Percentiles rank a stretch among this genome's conserved stretches.
These are phyloP conservation scores for Drosophila arawakana DNA, from an alignment of 1,140 invertebrate species.

Conservation along the genomic window DNA sequence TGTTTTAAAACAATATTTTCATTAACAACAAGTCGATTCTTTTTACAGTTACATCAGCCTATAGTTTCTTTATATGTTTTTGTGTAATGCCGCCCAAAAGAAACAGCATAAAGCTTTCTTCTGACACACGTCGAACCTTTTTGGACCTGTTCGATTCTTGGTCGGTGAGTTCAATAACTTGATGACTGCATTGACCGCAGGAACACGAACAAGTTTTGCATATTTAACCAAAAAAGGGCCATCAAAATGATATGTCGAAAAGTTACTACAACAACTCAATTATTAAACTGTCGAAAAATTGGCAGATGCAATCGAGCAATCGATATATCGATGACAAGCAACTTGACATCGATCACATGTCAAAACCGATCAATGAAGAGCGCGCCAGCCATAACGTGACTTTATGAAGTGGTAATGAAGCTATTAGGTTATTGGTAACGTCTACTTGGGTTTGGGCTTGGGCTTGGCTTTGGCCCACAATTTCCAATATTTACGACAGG, in stretches of 20 bases:
- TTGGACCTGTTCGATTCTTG: conserved; percentile 41
- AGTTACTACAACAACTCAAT: conserved; percentile 69
- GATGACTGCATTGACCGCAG: conserved; percentile 66
- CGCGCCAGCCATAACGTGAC: conserved; percentile 74
- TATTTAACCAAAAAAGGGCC: conserved; percentile 60
- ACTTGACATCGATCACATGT: conserved; percentile 38
- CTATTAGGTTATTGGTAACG: conserved; percentile 65
- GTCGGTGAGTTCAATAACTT: conserved; percentile 73
- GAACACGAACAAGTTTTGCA: conserved; percentile 71
- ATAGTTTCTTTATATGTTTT: conserved; percentile 22
- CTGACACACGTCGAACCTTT: conserved; percentile 61
- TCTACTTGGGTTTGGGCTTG: conserved; percentile 12
- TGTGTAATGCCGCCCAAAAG: conserved; percentile 39
- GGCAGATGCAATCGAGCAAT: conserved; percentile 56
- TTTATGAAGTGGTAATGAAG: conserved; percentile 82
- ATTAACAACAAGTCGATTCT: conserved; percentile 59
- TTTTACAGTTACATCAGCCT: conserved; percentile 70
- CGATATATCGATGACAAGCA: conserved; percentile 27
- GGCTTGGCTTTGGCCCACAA: conserved; percentile 68
- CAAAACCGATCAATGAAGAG: conserved; percentile 36
- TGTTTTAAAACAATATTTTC: conserved; percentile 67
- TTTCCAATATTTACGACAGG: conserved; percentile 78
- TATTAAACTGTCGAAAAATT: conserved; percentile 62
- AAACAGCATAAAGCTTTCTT: conserved; percentile 53
- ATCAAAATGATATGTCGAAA: conserved; percentile 67